phyloP scores from a whole-genome alignment of 2,888 invertebrate species.

The Theretra japonica region DNA sequence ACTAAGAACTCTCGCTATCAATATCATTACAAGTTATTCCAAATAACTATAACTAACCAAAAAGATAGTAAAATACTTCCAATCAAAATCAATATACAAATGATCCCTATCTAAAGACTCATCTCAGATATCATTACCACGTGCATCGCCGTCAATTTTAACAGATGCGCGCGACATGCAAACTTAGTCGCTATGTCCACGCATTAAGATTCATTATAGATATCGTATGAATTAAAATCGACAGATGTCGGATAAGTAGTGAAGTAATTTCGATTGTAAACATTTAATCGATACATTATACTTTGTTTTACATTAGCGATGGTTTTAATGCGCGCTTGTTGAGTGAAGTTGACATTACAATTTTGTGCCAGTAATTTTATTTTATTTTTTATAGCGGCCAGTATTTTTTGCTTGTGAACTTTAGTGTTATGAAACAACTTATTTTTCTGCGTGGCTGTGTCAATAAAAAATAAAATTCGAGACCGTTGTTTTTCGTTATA shows the following conservation, averaged over 20 bases:
- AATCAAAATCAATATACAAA: constrained; percentile 6
- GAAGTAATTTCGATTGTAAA: constrained; percentile 25
- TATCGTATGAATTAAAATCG: constrained; percentile 19
- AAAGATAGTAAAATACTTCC: not conserved
- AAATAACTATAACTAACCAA: too few species aligned
- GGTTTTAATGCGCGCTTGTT: constrained; percentile 20
- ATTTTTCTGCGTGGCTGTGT: too few species aligned
- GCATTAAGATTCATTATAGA: not conserved
- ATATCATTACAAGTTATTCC: too few species aligned
- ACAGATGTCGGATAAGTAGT: constrained; percentile 22
- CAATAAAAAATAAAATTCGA: too few species aligned
- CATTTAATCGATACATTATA: constrained; percentile 27
- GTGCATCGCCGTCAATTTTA: not conserved
- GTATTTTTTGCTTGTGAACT: too few species aligned
- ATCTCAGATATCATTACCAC: not conserved
- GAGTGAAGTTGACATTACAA: constrained; percentile 24
- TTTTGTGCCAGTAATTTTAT: constrained; percentile 8
- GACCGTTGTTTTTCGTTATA: too few species aligned
- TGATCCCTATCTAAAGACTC: not conserved
- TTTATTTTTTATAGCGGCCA: not conserved
- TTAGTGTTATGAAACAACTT: too few species aligned
- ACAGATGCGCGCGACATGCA: not conserved
- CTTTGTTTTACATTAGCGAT: constrained; percentile 25
- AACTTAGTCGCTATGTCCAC: not conserved
- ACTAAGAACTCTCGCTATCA: too few species aligned